phyloP scores from a whole-genome alignment of 2,797 vertebrate species.

The Hoplostethus mediterraneus region DNA sequence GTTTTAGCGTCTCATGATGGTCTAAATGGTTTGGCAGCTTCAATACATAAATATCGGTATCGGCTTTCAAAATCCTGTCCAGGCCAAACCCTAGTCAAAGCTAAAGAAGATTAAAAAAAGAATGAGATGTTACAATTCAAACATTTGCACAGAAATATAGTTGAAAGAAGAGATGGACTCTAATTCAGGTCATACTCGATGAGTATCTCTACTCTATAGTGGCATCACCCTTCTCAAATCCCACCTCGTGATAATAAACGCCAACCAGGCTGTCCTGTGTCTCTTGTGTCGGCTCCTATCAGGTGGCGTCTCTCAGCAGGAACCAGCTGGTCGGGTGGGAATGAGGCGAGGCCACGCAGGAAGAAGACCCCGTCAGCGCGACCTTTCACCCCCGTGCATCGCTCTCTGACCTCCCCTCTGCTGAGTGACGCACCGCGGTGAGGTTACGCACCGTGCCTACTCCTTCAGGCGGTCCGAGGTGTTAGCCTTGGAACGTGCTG shows the following conservation, averaged over 20 bases:
- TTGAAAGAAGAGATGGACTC: neutral
- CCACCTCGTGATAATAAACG: no score
- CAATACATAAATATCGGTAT: neutral
- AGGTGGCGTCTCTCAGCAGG: constrained; percentile 29
- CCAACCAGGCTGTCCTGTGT: no score
- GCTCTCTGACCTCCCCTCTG: constrained; percentile 70
- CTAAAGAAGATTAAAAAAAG: neutral
- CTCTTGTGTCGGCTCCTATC: neutral
- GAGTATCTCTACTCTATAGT: neutral
- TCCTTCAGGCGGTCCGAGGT: neutral
- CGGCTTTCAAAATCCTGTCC: neutral
- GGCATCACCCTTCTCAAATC: no score
- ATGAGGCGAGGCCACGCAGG: neutral
- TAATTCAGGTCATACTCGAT: neutral
- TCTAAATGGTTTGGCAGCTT: no score
- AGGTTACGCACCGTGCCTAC: constrained; percentile 11
- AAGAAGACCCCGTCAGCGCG: constrained; percentile 33
- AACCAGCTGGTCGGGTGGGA: constrained; percentile 18
- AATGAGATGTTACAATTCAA: no score
- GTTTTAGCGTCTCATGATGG: no score
- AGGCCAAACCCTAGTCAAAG: neutral
- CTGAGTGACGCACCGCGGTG: constrained; percentile 69
- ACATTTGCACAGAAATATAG: neutral
- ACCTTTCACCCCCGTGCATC: constrained; percentile 80
- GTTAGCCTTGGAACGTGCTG: neutral